phyloP scores from a whole-genome alignment of 2,888 invertebrate genomes.

The Diachrysia chrysitis region DNA sequence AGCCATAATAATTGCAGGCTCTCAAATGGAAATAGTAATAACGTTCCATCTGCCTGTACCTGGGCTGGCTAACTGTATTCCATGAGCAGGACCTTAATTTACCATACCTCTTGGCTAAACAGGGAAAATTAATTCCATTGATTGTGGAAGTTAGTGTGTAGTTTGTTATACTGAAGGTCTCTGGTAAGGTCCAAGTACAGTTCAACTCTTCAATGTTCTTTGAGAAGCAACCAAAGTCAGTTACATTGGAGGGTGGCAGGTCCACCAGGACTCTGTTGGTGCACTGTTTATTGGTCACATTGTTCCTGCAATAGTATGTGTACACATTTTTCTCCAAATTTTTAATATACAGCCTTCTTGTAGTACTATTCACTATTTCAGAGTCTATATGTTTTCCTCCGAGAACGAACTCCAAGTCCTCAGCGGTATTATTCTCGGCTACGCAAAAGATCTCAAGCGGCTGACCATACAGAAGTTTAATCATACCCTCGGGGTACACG shows the following conservation, averaged over 20 bases:
- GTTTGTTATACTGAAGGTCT: conserved; percentile 74
- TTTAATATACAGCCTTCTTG: conserved; percentile 88
- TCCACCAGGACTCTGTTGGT: conserved; percentile 80
- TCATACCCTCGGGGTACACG: conserved; percentile 88
- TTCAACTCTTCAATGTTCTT: conserved; percentile 92
- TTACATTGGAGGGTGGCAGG: conserved; percentile 90
- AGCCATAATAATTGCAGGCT: conserved; percentile 91
- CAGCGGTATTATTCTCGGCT: conserved; percentile 81
- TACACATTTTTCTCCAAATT: conserved; percentile 86
- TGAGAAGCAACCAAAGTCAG: conserved; percentile 92
- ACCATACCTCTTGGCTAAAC: conserved; percentile 59
- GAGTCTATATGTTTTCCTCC: conserved; percentile 69
- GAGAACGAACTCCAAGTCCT: conserved; percentile 82
- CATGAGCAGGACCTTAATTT: conserved; percentile 71
- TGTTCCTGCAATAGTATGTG: conserved; percentile 88
- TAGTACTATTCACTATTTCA: conserved; percentile 90
- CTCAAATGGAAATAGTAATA: conserved; percentile 89
- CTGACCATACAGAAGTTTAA: conserved; percentile 89
- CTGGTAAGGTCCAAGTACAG: conserved; percentile 92
- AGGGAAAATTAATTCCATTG: conserved; percentile 65
- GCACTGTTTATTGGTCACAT: conserved; percentile 70
- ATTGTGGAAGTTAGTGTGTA: conserved; percentile 73
- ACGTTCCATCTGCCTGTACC: conserved; percentile 83
- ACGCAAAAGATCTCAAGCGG: conserved; percentile 91
- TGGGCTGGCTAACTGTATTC: conserved; percentile 73